Conservation (phyloP, 2,888 invertebrate species). For the Pegoplata infirma region DNA sequence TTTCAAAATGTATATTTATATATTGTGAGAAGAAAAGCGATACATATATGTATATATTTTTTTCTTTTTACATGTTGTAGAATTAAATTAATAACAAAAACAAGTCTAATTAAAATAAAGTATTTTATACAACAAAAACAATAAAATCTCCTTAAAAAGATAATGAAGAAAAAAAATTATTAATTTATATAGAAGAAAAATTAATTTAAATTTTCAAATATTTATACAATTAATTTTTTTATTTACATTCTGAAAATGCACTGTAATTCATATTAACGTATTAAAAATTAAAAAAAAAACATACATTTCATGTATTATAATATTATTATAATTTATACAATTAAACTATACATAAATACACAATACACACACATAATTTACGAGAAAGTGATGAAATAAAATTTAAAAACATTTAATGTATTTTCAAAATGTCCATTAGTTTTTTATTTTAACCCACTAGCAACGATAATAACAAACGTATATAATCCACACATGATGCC, state of each 20-base stretch:
- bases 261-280: constrained; percentile 7
- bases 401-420: constrained; percentile 39
- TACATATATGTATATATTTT: constrained; percentile 13
- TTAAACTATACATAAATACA: constrained; percentile 17
- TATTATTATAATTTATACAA: constrained; percentile 43
- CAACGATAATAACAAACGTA: constrained; percentile 69
- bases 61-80: constrained; percentile 26
- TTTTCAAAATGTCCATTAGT: constrained; percentile 7
- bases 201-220: constrained; percentile 37
- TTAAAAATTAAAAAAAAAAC: constrained; percentile 7
- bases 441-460: constrained; percentile 50
- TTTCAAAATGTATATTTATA: constrained; percentile 33
- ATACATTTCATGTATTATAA: constrained; percentile 47
- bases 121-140: constrained; percentile 52
- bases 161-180: constrained; percentile 7
- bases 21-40: constrained; percentile 28
- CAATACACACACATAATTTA: constrained; percentile 29
- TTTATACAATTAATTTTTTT: constrained; percentile 35
- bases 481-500: constrained; percentile 72
- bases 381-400: constrained; percentile 50
- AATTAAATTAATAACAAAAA: constrained; percentile 18
- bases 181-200: constrained; percentile 21
- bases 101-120: constrained; percentile 28
- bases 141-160: constrained; percentile 10
- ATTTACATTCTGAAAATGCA: constrained; percentile 21